Base-by-base conservation (phyloP, 2,113 vertebrate species). In the Microcebus lehilahytsara region DNA sequence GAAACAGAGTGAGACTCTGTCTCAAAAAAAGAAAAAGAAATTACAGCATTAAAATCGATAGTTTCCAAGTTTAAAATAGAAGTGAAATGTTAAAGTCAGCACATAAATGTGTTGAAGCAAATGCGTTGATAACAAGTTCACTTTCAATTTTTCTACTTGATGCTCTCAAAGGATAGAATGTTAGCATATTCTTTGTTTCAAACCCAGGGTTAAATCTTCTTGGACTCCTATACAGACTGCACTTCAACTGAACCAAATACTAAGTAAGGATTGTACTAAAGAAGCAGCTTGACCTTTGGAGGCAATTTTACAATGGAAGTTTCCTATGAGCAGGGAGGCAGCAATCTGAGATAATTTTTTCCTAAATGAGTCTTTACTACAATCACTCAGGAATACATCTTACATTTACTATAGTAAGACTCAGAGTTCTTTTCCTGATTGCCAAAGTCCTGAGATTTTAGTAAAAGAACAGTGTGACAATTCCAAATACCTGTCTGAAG, bases 111-210 rank as follows among this genome's bases (percentile, higher is more conserved):
- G 53, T 19, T 56, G 53, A 56, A 56, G 53, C 53, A 56, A 56
- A 56, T 49, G 3, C 92, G 64, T 19, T 92, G 90, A 53, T 85
- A 64, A 93, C 72, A 72, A 69, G 30, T 75, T 97, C 23, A 9
- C 11, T 74, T 89, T 51, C 69, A 95, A 62, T 64, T 93, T 56
- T 92, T 85, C 94, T 37, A 95, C 58, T 7, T 2, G 84, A 91
- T 95, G 37, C 27, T 27, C 96, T 64, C 67, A 95, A 72, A 87
- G 60, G 89, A 30, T 27, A 7, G 34, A 89, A 84, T 1, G 2
- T 87, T 72, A 66, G 9, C 74, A 51, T 93, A 96, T 95, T 94
- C 96, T 96, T 97, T 97, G 97, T 97, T 93, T 93, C 93, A 96
- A 95, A 37, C 34, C 53, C 75, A 95, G 0, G 0, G 40, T 75